These are phyloP conservation scores for Nebria salina DNA, from an alignment of 2,888 invertebrate species.

Conservation along the genomic window DNA sequence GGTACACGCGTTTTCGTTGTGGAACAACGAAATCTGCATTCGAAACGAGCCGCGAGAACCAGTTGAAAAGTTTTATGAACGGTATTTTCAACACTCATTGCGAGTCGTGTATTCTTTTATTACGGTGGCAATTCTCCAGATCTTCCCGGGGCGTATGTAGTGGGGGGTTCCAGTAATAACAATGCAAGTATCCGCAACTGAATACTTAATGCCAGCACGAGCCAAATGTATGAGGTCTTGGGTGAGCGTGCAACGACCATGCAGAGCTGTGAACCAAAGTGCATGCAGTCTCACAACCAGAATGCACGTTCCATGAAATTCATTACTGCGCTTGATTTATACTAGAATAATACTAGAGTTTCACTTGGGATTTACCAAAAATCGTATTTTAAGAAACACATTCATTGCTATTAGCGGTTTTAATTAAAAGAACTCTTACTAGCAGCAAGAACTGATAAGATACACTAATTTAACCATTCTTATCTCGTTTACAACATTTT, in stretches of 20 bases:
- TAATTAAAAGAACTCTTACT: not conserved
- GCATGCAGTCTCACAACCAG: not conserved
- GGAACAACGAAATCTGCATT: conserved; percentile 33
- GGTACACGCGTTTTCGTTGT: not conserved
- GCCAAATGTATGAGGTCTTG: conserved; percentile 29
- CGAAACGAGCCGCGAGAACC: conserved; percentile 36
- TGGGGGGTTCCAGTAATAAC: conserved; percentile 25
- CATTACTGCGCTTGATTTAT: conserved; percentile 5
- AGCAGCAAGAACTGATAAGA: too few relatives aligned
- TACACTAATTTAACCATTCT: too few relatives aligned
- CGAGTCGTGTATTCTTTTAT: conserved; percentile 45
- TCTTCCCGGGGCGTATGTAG: conserved; percentile 6
- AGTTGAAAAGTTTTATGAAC: conserved; percentile 40
- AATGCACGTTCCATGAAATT: not conserved
- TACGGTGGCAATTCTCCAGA: conserved; percentile 43
- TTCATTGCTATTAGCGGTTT: not conserved
- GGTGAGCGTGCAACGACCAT: not conserved
- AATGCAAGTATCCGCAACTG: conserved; percentile 45
- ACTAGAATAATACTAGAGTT: not conserved
- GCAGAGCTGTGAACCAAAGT: not conserved
- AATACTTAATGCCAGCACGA: conserved; percentile 37
- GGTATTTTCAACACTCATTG: conserved; percentile 46
- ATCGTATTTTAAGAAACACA: not conserved
- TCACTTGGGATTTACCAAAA: conserved; percentile 19
- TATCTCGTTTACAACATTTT: too few relatives aligned